Conservation (phyloP, 2,797 vertebrate genomes). For the Zalophus californianus region DNA sequence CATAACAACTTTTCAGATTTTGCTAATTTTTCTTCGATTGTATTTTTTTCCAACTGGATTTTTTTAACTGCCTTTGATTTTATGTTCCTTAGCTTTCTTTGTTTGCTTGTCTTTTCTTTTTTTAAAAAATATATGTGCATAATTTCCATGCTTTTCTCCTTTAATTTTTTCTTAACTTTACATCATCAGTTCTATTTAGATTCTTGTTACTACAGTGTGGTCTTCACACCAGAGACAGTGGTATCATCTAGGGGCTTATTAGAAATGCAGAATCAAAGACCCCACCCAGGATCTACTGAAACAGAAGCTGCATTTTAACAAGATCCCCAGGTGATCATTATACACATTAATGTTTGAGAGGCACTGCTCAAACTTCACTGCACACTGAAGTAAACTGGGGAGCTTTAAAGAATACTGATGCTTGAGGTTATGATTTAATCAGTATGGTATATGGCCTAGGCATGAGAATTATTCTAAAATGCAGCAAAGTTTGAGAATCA, state of each 20-base stretch:
- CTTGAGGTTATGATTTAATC: background rate
- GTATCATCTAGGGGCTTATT: constrained; percentile 13
- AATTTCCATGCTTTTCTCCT: background rate
- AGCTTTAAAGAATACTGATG: constrained; percentile 51
- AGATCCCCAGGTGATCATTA: constrained; percentile 16
- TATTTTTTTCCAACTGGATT: background rate
- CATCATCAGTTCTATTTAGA: background rate
- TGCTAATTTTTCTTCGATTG: background rate
- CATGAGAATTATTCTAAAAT: background rate
- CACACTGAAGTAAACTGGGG: background rate
- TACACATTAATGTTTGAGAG: constrained; percentile 3
- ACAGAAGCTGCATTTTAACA: constrained; percentile 10
- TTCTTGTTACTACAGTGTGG: background rate
- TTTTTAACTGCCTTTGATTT: background rate
- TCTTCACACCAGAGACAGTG: background rate
- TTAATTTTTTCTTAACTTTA: constrained; percentile 49
- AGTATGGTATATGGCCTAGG: background rate
- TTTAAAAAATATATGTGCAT: background rate
- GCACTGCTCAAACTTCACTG: background rate
- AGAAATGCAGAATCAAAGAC: background rate
- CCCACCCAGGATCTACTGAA: background rate
- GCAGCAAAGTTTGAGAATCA: background rate
- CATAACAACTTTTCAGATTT: background rate
- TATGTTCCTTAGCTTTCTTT: background rate
- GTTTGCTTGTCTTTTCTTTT: background rate